Conservation (phyloP, 2,888 invertebrate genomes). For the Nineta flava region DNA sequence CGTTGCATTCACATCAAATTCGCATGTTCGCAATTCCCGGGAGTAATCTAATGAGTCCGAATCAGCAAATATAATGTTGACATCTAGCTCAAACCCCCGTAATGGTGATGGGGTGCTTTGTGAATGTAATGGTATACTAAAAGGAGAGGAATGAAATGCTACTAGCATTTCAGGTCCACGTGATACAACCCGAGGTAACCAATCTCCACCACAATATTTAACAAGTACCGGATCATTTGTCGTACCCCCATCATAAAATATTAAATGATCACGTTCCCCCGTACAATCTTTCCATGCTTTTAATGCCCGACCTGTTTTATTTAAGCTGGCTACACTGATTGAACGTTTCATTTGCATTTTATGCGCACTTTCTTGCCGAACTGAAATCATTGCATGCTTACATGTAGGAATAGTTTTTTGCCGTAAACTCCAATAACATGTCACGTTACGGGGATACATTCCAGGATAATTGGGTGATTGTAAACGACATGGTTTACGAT, state of each 20-base stretch:
- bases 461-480: conserved; percentile 87
- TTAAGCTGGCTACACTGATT: conserved; percentile 48
- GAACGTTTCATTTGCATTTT: conserved; percentile 55
- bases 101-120: conserved; percentile 46
- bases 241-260: conserved; percentile 72
- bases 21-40: conserved; percentile 44
- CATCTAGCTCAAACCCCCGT: conserved; percentile 68
- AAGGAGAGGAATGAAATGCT: conserved; percentile 73
- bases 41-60: conserved; percentile 77
- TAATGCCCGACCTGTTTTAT: conserved; percentile 54
- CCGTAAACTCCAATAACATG: conserved; percentile 76
- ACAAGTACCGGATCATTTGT: conserved; percentile 71
- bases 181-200: conserved; percentile 63
- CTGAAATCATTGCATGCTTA: conserved; percentile 82
- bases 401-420: conserved; percentile 77
- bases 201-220: conserved; percentile 78
- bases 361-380: conserved; percentile 58
- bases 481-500: conserved; percentile 67
- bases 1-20: conserved; percentile 63
- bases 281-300: conserved; percentile 75
- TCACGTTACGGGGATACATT: conserved; percentile 75
- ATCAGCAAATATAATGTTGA: conserved; percentile 78
- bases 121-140: conserved; percentile 60
- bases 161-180: conserved; percentile 72
- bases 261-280: conserved; percentile 64